Evolutionary conservation across 2,888 invertebrate species (phyloP).

Genomic region (Rhagium mordax): DNA sequence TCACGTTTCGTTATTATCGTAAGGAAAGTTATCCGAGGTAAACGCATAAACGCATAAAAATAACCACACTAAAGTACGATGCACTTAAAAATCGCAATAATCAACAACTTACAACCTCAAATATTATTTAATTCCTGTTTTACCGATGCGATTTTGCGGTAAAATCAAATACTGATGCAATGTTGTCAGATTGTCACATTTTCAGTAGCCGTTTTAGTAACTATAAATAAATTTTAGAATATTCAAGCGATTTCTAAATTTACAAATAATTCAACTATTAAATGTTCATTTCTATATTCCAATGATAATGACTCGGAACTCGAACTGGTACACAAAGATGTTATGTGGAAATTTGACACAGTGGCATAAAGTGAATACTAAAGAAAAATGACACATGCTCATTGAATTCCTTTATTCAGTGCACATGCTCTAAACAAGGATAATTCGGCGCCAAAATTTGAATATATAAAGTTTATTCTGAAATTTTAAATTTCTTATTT

Average conservation of each 20-base stretch:
- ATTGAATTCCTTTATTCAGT: too few relatives aligned
- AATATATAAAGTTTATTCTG: too few relatives aligned
- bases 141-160: constrained; percentile 20
- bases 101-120: constrained; percentile 20
- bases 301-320: too few relatives aligned
- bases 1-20: neutral
- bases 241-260: too few relatives aligned
- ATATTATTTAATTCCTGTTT: neutral
- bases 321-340: too few relatives aligned
- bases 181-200: neutral
- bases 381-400: too few relatives aligned
- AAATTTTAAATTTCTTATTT: too few relatives aligned
- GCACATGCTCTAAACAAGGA: neutral
- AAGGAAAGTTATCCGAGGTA: neutral
- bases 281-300: too few relatives aligned
- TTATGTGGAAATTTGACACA: neutral
- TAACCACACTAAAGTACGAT: constrained; percentile 13
- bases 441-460: neutral
- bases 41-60: constrained; percentile 1
- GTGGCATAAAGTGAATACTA: neutral
- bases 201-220: neutral
- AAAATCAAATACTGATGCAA: constrained; percentile 23
- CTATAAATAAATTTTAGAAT: too few relatives aligned
- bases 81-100: neutral
- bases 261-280: too few relatives aligned